A percentile compares a stretch with the other conserved stretches of the same genome.
phyloP scores from a whole-genome alignment of 2,888 invertebrate genomes.

The Antheraea assamensis region DNA sequence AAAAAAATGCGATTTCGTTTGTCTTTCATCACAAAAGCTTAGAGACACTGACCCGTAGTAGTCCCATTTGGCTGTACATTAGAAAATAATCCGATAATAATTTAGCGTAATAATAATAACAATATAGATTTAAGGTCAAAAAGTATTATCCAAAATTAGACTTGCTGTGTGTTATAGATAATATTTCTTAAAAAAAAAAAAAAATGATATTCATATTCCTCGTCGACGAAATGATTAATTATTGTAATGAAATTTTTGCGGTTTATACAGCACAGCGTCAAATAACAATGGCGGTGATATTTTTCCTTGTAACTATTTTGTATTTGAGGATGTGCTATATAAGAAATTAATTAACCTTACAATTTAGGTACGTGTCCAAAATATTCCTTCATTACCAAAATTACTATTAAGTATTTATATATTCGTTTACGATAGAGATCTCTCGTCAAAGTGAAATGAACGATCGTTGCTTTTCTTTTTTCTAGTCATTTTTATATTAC shows the following conservation, averaged over 20 bases:
- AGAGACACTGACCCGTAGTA: constrained; percentile 57
- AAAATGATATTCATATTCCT: constrained; percentile 56
- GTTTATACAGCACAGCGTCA: constrained; percentile 46
- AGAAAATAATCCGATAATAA: constrained; percentile 75
- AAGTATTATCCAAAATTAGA: constrained; percentile 81
- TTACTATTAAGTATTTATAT: constrained; percentile 38
- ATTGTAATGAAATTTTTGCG: constrained; percentile 39
- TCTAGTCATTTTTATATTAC: constrained; percentile 78
- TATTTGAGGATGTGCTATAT: constrained; percentile 52
- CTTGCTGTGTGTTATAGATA: constrained; percentile 73
- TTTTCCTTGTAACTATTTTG: constrained; percentile 39
- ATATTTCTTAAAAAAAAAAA: constrained; percentile 55
- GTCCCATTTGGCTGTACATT: constrained; percentile 63
- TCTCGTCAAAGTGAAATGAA: constrained; percentile 55
- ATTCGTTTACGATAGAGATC: constrained; percentile 52
- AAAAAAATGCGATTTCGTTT: constrained; percentile 52
- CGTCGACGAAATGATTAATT: constrained; percentile 51
- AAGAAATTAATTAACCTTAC: constrained; percentile 36
- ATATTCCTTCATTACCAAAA: constrained; percentile 38
- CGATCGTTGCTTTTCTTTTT: constrained; percentile 53
- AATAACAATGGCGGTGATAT: constrained; percentile 33
- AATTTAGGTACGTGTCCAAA: constrained; percentile 36
- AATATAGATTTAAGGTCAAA: constrained; percentile 72
- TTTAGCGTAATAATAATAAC: constrained; percentile 73
- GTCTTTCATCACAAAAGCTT: constrained; percentile 55